Evolutionary conservation across 2,113 vertebrate species (phyloP), one percentile per base, ranked within the genome.

Genomic region (Platysternon megacephalum): DNA sequence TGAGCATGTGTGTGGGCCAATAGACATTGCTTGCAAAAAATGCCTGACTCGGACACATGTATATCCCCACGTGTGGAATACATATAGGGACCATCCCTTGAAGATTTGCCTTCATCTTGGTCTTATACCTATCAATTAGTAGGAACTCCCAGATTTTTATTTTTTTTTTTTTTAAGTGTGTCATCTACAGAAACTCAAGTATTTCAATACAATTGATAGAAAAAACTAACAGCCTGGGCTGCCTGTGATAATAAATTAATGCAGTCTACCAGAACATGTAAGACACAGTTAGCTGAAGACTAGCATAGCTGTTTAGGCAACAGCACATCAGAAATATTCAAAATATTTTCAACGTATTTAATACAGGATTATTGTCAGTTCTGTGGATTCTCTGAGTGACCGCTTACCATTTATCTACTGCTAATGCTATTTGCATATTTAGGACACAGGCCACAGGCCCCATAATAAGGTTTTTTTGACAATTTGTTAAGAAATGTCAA

Each of bases 401-500:
- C 26, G 49, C 1, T 0, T 1, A 79, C 48, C 35, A 32, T 35
- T 51, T 28, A 29, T 28, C 52, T 22, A 13, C 84, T 90, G 22
- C 29, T 22, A 21, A 5, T 1, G 1, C 2, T 24, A 84, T 96
- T 21, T 84, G 86, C 85, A 79, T 88, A 68, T 14, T 19, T 85
- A 82, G 42, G n/a, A 76, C 53, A 39, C 6, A 3, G 58, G 14
- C 28, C 26, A 79, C 14, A 83, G 93, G 86, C 81, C 51, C 92
- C 85, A 81, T 56, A 32, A 95, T 55, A 91, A 68, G 56, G 11
- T 5, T 1, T 24, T 0, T 12, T 32, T 79, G 44, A 29, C 46
- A 72, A n/a, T 24, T 28, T 8, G 11, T 48, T 32, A 72, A 87
- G 10, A 0, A 0, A 49, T 22, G 13, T 17, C 3, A 52, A 0